Base-by-base conservation (phyloP, 2,888 invertebrate species). In the Nymphalis urticae region DNA sequence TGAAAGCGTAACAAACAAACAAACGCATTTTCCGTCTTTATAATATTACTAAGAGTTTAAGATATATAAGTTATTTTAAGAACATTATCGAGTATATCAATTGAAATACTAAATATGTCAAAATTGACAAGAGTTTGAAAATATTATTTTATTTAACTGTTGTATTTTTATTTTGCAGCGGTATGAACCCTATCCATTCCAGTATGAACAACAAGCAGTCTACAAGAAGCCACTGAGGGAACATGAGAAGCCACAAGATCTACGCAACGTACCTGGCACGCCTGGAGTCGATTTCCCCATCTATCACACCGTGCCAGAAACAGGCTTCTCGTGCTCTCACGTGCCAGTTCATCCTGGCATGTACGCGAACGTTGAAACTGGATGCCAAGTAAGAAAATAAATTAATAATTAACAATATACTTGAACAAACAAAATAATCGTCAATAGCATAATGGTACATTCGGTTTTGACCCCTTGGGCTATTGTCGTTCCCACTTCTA, bases 301-400 rank as follows among this genome's bases (percentile, higher is more conserved):
- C 64, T 97, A 95, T 85, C 96, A 96, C 82, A 88, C 92, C 72
- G 96, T 97, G 1, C 97, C 97, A 0, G 94, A 95, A 47, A 97
- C 97, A 21, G 94, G 94, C 75, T 97, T 97, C 89, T 95, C 96
- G 3, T 97, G 97, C 81, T 93, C 94, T 62, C 93, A 95, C 76
- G 97, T 97, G 51, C 97, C 97, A 0, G 95, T 95, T 24, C 94
- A 95, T 64, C 97, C 97, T 2, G 97, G 97, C 75, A 97, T 97
- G 95, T 97, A 97, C 83, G 97, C 97, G n/a, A 97, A 97, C 81
- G 95, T 96, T 1, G 97, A 97, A 85, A 95, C 97, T 74, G 97
- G 96, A 67, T 97, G 97, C 77, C 97, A 97, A 94, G 96, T 96
- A 83, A 70, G 68, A 27, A 8, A 1, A 19, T 27, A 21, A 56